Base-by-base conservation (phyloP, 2,113 vertebrate species). In the Heliornis fulica region DNA sequence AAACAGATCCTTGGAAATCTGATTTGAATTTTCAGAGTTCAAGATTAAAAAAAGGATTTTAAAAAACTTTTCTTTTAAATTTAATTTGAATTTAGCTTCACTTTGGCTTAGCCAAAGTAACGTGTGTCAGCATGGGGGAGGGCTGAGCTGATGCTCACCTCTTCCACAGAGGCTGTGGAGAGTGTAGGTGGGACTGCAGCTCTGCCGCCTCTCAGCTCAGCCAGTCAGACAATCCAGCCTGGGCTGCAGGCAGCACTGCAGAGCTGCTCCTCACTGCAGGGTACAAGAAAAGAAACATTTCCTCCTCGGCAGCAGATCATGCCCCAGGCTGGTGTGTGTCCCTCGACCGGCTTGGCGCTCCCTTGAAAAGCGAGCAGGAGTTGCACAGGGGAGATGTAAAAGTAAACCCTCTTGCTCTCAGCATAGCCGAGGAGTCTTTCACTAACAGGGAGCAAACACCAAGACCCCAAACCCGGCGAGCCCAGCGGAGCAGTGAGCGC, bases 111-210 rank as follows among this genome's bases (percentile, higher is more conserved):
- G 13, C 11, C 38, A 9, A 38, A 53, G 3, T 10, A 14, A 2
- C 0, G 1, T 32, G 10, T 15, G 0, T n/a, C 9, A 0, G 53
- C 0, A 15, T 19, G 53, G 43, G 69, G 28, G 9, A 34, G 61
- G 56, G 61, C 5, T 40, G 50, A 51, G 8, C 25, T 51, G 19
- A 18, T 1, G 2, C 23, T 48, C 1, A 2, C 28, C 36, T 51
- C 28, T 38, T 38, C 32, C 60, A n/a, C 11, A 2, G 26, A 7
- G 45, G 7, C 13, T 25, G 4, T 17, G 5, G 60, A 9, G 29
- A 17, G 46, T 18, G 1, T 3, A 8, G 21, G 43, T 28, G 57
- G 23, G 32, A 15, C 36, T 12, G 19, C 1, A 40, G 28, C 60
- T 31, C 40, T 23, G 60, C 4, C 25, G 3, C 18, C 75, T 21